A percentile compares a stretch with the other conserved stretches of the same genome.
Conservation (phyloP, 2,888 invertebrate species). For the Leptogaster cylindrica region DNA sequence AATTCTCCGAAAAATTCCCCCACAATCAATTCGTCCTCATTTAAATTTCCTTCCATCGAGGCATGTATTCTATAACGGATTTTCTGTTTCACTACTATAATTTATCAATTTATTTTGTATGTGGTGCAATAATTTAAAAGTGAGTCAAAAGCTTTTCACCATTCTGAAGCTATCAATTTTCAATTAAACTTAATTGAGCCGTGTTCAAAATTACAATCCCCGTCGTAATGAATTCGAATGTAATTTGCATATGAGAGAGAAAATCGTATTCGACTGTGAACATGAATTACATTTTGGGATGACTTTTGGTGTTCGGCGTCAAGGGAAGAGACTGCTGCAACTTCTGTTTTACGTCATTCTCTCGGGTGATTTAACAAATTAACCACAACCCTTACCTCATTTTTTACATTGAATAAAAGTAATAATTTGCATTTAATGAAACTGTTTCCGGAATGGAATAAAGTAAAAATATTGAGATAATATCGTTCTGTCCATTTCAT, state of each 20-base stretch:
- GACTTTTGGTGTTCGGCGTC: conserved; percentile 8
- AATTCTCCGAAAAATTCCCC: too few species aligned
- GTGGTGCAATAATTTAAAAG: conserved; percentile 33
- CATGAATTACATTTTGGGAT: conserved; percentile 17
- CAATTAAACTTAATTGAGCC: conserved; percentile 36
- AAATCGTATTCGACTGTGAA: conserved; percentile 2
- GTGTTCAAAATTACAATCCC: conserved; percentile 31
- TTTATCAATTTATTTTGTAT: too few species aligned
- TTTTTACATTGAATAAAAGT: too few species aligned
- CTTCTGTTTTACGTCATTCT: conserved; percentile 26
- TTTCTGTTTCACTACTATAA: too few species aligned
- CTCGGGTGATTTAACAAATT: conserved; percentile 27
- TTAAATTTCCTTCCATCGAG: too few species aligned
- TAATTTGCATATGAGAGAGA: conserved; percentile 31
- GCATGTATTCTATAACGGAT: too few species aligned
- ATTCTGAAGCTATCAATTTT: conserved; percentile 37
- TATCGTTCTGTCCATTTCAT: too few species aligned
- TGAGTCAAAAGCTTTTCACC: conserved; percentile 27
- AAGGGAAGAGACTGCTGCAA: conserved; percentile 1
- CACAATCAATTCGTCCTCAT: too few species aligned
- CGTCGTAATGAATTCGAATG: conserved; percentile 26
- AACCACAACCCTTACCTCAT: conserved; percentile 30
- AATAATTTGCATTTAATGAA: too few species aligned
- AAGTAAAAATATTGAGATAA: too few species aligned
- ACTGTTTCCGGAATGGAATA: too few species aligned